Conservation (phyloP, 2,888 invertebrate genomes). For the Lutraria lutraria region DNA sequence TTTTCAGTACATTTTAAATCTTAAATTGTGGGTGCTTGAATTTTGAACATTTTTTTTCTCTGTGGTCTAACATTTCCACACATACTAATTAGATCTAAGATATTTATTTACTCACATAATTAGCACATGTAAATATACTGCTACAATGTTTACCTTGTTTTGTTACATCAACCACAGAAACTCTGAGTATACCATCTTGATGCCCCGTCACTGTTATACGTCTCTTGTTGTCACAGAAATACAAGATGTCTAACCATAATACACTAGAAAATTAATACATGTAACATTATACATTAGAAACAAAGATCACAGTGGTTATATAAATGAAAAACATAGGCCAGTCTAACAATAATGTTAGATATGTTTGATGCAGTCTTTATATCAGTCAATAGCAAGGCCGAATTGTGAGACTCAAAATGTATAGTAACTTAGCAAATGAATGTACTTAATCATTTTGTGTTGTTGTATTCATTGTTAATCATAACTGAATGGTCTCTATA, state of each 20-base stretch:
- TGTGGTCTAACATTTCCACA: too few species aligned
- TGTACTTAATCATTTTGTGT: too few species aligned
- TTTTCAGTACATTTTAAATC: too few species aligned
- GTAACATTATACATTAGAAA: background rate
- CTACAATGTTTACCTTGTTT: constrained; percentile 81
- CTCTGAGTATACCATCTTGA: constrained; percentile 89
- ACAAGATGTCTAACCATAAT: constrained; percentile 83
- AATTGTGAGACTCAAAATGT: background rate
- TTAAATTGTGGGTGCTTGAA: too few species aligned
- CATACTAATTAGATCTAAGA: too few species aligned
- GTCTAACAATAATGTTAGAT: background rate
- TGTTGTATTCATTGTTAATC: too few species aligned
- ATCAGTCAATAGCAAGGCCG: background rate
- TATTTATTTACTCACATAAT: too few species aligned
- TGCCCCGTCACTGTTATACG: constrained; percentile 89
- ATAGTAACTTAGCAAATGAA: too few species aligned
- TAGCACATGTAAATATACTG: too few species aligned
- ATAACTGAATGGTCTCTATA: too few species aligned
- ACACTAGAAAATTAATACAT: constrained; percentile 73
- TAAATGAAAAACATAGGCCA: background rate
- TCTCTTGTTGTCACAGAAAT: constrained; percentile 72
- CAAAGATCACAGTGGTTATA: background rate
- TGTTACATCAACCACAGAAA: constrained; percentile 88
- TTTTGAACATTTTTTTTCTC: too few species aligned
- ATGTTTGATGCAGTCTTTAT: background rate